phyloP scores from a whole-genome alignment of 2,888 invertebrate genomes.

The Leucania comma region DNA sequence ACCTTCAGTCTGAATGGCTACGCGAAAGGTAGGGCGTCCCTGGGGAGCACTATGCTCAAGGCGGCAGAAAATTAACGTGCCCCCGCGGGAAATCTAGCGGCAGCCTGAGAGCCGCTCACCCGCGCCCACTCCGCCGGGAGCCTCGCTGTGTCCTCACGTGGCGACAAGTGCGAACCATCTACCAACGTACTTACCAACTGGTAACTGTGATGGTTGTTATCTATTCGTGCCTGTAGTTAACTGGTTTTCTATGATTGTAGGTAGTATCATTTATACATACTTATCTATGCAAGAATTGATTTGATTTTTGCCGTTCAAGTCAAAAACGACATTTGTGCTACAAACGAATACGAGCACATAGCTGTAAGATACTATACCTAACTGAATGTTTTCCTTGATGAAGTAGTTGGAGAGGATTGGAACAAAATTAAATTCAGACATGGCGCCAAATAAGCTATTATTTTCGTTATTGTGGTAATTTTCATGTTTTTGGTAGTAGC shows the following conservation, averaged over 20 bases:
- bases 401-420: neutral
- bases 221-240: neutral
- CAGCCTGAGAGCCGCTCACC: constrained; percentile 85
- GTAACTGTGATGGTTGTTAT: neutral
- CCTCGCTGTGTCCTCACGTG: neutral
- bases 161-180: neutral
- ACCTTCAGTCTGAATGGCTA: constrained; percentile 89
- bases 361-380: neutral
- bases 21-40: constrained; percentile 91
- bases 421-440: neutral
- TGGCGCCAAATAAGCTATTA: neutral
- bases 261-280: neutral
- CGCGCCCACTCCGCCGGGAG: constrained; percentile 79
- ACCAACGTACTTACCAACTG: constrained; percentile 5
- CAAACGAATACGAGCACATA: no score
- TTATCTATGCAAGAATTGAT: neutral
- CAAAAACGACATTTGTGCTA: neutral
- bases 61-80: constrained; percentile 95
- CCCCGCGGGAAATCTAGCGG: constrained; percentile 92
- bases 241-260: neutral
- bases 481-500: neutral
- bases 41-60: constrained; percentile 93
- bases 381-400: neutral
- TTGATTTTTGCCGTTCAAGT: neutral
- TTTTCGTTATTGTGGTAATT: neutral